phyloP scores from a whole-genome alignment of 2,113 vertebrate species.

The Corythornis madagascariensis region DNA sequence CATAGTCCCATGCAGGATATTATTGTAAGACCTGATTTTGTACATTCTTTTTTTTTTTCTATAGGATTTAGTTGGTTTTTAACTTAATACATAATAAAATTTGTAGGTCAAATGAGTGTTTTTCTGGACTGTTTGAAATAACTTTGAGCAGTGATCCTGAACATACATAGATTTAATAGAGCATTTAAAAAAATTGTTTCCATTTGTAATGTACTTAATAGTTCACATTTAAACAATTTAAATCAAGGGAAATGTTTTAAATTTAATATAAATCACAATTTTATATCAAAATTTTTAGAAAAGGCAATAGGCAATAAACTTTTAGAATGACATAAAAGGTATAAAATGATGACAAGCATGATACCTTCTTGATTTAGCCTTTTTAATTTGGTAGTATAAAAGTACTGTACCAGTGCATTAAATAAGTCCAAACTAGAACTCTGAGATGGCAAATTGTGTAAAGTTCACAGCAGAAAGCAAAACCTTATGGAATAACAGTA shows the following conservation, averaged over 20 bases:
- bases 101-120: background rate
- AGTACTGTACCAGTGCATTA: background rate
- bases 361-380: background rate
- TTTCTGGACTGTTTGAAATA: background rate
- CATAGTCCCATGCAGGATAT: background rate
- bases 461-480: background rate
- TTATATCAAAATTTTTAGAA: background rate
- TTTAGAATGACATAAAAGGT: background rate
- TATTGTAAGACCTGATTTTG: background rate
- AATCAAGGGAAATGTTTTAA: background rate
- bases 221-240: background rate
- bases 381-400: background rate
- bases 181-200: background rate
- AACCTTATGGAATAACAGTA: constrained; percentile 3
- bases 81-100: background rate
- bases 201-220: background rate
- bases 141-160: background rate
- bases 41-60: background rate
- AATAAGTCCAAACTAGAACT: background rate
- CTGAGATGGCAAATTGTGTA: background rate
- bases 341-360: background rate
- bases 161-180: background rate
- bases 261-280: background rate
- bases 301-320: background rate
- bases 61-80: background rate